Conservation (phyloP, 2,888 invertebrate species). For the Meiosimyza platycephala region DNA sequence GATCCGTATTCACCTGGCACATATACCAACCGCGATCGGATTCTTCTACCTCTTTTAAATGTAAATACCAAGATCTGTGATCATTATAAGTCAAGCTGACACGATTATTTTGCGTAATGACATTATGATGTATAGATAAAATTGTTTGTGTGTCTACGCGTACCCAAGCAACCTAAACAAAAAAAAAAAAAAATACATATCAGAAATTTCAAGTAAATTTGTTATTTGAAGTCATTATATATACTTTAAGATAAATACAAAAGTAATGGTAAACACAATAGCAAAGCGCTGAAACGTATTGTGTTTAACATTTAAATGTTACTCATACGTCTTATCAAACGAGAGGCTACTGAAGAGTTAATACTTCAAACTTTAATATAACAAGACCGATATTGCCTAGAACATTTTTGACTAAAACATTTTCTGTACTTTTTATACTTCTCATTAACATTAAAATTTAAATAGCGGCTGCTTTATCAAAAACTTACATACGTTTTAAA, state of each 20-base stretch:
- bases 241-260: too few species aligned
- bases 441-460: too few species aligned
- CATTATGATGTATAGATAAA: slow-evolving; percentile 90
- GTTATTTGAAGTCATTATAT: background rate
- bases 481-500: too few species aligned
- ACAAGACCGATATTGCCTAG: too few species aligned
- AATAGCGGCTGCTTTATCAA: too few species aligned
- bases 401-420: too few species aligned
- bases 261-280: too few species aligned
- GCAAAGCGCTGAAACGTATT: too few species aligned
- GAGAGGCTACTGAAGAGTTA: background rate
- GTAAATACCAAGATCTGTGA: slow-evolving; percentile 91
- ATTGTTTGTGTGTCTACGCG: slow-evolving; percentile 93
- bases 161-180: slow-evolving; percentile 87
- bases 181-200: background rate
- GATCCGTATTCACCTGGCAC: slow-evolving; percentile 94
- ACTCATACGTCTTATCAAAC: background rate
- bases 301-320: background rate
- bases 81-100: slow-evolving; percentile 89
- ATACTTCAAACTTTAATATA: background rate
- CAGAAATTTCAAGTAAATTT: background rate
- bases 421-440: too few species aligned
- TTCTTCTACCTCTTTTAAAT: slow-evolving; percentile 88
- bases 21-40: slow-evolving; percentile 91
- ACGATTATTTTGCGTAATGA: slow-evolving; percentile 90